Evolutionary conservation across 2,113 vertebrate species (phyloP), one percentile per base, ranked within the genome.

Genomic region (Melanotaenia duboulayi): DNA sequence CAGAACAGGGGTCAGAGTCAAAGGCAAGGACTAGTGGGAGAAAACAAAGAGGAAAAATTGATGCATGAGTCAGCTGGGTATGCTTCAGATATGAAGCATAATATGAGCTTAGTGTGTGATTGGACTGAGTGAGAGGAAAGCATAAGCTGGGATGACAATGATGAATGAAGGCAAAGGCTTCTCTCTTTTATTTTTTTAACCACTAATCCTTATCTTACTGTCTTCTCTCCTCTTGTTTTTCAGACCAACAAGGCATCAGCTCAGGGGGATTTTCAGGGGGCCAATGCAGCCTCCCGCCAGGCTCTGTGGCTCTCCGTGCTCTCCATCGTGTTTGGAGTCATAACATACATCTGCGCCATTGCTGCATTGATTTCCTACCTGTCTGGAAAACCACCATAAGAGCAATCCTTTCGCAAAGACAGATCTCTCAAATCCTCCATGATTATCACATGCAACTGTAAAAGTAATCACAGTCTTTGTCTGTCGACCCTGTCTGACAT

Each of bases 231-330:
- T 35, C 32, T 35, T 73, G 51, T 71, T 70, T 74, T 65, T 12
- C 93, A 97, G 96, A 96, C 95, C 74, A 96, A 95, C 93, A 96
- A 95, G 90, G 95, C 96, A 0, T 95, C 95, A 16, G 95, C 95
- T 67, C 87, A 95, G 85, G 96, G 95, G 20, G 96, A 96, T 78
- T 90, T 95, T 81, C 94, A 94, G 65, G 93, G 92, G 20, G 96
- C 96, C 37, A 95, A 88, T 60, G 89, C 93, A 0, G 94, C 96
- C 0, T 96, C 96, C 16, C 93, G 94, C 63, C 94, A 94, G 59
- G 94, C 96, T 50, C 95, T 96, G 63, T 94, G 95, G 91, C 92
- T 97, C 71, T 96, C 96, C 0, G 92, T 96, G 81, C 90, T 97
- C 25, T 95, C 96, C 44, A 88, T 97, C 28, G 92, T 95, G 73